These are phyloP conservation scores for Drosophila ohnishii DNA, from an alignment of 1,140 invertebrate genomes.

Conservation along the genomic window DNA sequence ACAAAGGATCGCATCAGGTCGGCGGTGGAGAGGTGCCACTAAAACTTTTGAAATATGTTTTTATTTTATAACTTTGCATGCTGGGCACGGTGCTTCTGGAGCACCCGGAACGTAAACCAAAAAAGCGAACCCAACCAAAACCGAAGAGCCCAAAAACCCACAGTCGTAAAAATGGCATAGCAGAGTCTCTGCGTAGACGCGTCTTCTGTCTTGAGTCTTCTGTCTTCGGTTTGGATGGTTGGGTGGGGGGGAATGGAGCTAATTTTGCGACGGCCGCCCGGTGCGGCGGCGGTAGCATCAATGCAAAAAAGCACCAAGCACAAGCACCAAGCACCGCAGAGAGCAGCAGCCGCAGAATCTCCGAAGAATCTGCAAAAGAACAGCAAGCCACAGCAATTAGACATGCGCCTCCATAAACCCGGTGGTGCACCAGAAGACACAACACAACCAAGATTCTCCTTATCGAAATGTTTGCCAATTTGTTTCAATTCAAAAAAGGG, in stretches of 20 bases:
- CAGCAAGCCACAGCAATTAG: slow-evolving; percentile 57
- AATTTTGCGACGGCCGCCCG: slow-evolving; percentile 77
- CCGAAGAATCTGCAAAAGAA: background rate
- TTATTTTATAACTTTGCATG: slow-evolving; percentile 80
- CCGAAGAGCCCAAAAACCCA: slow-evolving; percentile 19
- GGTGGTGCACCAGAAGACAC: slow-evolving; percentile 3
- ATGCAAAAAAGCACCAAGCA: slow-evolving; percentile 42
- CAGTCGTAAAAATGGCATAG: slow-evolving; percentile 61
- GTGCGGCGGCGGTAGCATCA: slow-evolving; percentile 73
- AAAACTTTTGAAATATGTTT: slow-evolving; percentile 82
- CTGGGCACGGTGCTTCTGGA: slow-evolving; percentile 78
- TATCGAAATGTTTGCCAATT: slow-evolving; percentile 3
- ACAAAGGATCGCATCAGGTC: slow-evolving; percentile 24
- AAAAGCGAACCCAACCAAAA: background rate
- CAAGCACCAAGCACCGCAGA: slow-evolving; percentile 28
- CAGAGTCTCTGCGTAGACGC: slow-evolving; percentile 19
- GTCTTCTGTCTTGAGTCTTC: slow-evolving; percentile 14
- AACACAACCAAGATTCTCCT: background rate
- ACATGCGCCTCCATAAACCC: slow-evolving; percentile 46
- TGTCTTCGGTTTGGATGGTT: background rate
- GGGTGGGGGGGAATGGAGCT: slow-evolving; percentile 37
- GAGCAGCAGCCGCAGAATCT: slow-evolving; percentile 4
- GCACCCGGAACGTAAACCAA: slow-evolving; percentile 55
- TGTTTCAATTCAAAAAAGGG: slow-evolving; percentile 7
- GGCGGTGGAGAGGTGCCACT: slow-evolving; percentile 69